Conservation (phyloP, 64 coral and sea anemone species). For the Cladopsammia gracilis region DNA sequence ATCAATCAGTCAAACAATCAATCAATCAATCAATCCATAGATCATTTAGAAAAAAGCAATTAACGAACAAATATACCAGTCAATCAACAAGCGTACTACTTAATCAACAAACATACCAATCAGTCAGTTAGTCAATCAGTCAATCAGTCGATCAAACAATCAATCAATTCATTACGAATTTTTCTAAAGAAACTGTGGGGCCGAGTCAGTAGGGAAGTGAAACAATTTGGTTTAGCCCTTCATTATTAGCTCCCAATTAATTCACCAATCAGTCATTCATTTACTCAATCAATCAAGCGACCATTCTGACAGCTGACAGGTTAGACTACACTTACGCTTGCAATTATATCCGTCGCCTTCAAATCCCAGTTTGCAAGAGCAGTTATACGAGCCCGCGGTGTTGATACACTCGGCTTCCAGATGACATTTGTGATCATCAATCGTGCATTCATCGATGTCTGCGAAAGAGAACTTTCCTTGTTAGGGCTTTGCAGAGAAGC, state of each 20-base stretch:
- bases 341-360: constrained; percentile 65
- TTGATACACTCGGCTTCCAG: constrained; percentile 65
- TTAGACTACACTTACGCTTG: constrained; percentile 24
- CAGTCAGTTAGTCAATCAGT: no score
- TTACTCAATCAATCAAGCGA: background rate
- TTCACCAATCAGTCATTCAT: background rate
- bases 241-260: background rate
- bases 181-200: no score
- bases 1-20: background rate
- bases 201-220: no score
- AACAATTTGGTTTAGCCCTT: no score
- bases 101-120: no score
- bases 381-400: constrained; percentile 54
- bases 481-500: no score
- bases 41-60: no score
- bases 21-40: background rate
- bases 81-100: no score
- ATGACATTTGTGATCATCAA: constrained; percentile 52
- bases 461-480: background rate
- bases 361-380: constrained; percentile 57
- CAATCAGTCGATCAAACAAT: no score
- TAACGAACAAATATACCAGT: no score
- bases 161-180: no score
- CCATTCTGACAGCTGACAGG: no score
- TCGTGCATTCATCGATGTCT: constrained; percentile 66